Evolutionary conservation across 2,888 invertebrate species (phyloP).

Genomic region (Cryptus armator): DNA sequence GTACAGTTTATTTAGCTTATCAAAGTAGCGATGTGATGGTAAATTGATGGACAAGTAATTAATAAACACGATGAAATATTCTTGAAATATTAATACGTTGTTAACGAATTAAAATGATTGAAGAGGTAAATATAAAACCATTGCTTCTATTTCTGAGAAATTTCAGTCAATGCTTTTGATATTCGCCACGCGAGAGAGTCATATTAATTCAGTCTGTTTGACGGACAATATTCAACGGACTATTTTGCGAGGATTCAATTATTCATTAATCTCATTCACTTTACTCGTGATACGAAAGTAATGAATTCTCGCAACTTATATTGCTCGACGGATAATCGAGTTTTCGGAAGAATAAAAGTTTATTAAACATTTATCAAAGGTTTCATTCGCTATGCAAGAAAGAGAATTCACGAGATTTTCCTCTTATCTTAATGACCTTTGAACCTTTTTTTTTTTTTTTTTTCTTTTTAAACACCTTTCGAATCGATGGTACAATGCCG

Average conservation of each 20-base stretch:
- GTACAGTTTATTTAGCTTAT: neutral
- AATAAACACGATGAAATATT: neutral
- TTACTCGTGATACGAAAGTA: neutral
- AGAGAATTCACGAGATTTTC: too few species aligned
- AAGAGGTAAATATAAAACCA: too few species aligned
- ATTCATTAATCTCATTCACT: conserved; percentile 23
- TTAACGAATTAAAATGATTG: too few species aligned
- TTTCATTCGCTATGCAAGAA: too few species aligned
- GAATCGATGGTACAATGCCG: neutral
- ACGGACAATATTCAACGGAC: neutral
- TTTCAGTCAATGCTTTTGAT: neutral
- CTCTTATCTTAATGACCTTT: too few species aligned
- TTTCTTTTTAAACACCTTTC: neutral
- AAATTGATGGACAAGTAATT: neutral
- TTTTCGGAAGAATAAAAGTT: neutral
- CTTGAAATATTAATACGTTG: neutral
- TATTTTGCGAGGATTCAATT: neutral
- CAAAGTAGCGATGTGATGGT: neutral
- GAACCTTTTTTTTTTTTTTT: neutral
- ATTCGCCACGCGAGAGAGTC: neutral
- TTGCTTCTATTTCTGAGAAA: too few species aligned
- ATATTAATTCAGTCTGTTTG: conserved; percentile 10
- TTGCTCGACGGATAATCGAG: neutral
- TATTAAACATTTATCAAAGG: neutral
- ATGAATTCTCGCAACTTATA: neutral